Conservation (phyloP, 1,140 invertebrate species). For the Trichonephila clavata region DNA sequence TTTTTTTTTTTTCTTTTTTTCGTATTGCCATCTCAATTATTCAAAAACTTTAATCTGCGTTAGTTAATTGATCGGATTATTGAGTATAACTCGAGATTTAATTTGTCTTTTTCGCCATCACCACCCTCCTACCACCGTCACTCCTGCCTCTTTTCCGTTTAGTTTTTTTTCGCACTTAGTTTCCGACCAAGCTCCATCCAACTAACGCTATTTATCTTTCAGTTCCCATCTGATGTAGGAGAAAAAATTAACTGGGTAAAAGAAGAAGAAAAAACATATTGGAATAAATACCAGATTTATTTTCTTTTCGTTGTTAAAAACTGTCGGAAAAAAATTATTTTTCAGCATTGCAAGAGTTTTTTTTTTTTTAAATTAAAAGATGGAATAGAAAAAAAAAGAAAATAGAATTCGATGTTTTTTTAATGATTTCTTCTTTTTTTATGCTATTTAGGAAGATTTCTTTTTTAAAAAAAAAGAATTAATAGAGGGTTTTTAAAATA, state of each 20-base stretch:
- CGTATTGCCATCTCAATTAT: constrained; percentile 70
- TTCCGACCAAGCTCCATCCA: not conserved
- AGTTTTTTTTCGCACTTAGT: not conserved
- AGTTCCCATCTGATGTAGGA: constrained; percentile 32
- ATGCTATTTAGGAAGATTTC: not conserved
- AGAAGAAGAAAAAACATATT: constrained; percentile 16
- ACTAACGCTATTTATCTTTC: constrained; percentile 68
- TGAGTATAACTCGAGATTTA: constrained; percentile 72
- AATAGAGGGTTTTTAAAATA: constrained; percentile 1
- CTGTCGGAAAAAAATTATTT: not conserved
- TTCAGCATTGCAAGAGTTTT: not conserved
- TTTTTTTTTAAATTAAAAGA: not conserved
- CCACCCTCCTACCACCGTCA: not conserved
- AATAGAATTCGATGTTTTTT: not conserved
- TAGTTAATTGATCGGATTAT: constrained; percentile 74
- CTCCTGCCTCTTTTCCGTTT: not conserved
- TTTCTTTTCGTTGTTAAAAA: constrained; percentile 43
- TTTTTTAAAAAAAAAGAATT: not conserved
- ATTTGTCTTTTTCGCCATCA: constrained; percentile 66
- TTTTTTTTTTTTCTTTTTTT: not conserved
- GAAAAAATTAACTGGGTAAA: not conserved
- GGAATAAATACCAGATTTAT: constrained; percentile 55
- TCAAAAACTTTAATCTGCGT: constrained; percentile 73
- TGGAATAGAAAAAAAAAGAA: not conserved
- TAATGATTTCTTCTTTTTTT: not conserved